Conservation (phyloP, 2,888 invertebrate species). For the Myopa tessellatipennis region DNA sequence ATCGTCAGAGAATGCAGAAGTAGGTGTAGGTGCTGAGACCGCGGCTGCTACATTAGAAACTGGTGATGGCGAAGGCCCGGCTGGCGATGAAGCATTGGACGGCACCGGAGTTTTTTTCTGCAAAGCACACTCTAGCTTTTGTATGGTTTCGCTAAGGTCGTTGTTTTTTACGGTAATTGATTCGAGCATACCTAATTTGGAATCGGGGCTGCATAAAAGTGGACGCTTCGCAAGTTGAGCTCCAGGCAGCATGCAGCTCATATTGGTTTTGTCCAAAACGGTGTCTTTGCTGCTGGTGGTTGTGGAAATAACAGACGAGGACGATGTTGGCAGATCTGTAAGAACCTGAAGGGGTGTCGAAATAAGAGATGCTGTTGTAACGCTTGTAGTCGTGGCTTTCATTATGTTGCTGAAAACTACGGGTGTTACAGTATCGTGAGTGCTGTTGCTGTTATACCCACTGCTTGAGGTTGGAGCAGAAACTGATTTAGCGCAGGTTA, state of each 20-base stretch:
- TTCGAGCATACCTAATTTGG: slow-evolving; percentile 63
- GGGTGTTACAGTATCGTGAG: slow-evolving; percentile 24
- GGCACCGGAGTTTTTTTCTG: slow-evolving; percentile 62
- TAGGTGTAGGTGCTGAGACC: slow-evolving; percentile 46
- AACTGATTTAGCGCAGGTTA: slow-evolving; percentile 45
- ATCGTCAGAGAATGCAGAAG: slow-evolving; percentile 69
- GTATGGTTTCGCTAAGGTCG: slow-evolving; percentile 74
- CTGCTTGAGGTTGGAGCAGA: slow-evolving; percentile 33
- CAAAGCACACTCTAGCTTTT: slow-evolving; percentile 70
- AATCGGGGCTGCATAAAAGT: slow-evolving; percentile 62
- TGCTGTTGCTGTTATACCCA: slow-evolving; percentile 35
- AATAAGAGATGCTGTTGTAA: slow-evolving; percentile 35
- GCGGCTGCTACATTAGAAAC: slow-evolving; percentile 49
- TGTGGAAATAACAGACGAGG: slow-evolving; percentile 5
- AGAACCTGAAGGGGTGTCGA: slow-evolving; percentile 63
- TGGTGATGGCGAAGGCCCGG: slow-evolving; percentile 50
- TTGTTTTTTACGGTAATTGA: slow-evolving; percentile 70
- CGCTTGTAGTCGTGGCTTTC: neutral
- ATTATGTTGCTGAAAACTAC: neutral
- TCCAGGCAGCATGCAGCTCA: slow-evolving; percentile 14
- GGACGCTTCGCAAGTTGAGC: slow-evolving; percentile 51
- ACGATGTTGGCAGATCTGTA: slow-evolving; percentile 48
- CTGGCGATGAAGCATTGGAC: slow-evolving; percentile 33
- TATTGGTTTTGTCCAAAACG: neutral
- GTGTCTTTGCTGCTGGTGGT: neutral